These are phyloP conservation scores for Drosophila equinoxialis DNA, from an alignment of 1,140 invertebrate species.

Conservation along the genomic window DNA sequence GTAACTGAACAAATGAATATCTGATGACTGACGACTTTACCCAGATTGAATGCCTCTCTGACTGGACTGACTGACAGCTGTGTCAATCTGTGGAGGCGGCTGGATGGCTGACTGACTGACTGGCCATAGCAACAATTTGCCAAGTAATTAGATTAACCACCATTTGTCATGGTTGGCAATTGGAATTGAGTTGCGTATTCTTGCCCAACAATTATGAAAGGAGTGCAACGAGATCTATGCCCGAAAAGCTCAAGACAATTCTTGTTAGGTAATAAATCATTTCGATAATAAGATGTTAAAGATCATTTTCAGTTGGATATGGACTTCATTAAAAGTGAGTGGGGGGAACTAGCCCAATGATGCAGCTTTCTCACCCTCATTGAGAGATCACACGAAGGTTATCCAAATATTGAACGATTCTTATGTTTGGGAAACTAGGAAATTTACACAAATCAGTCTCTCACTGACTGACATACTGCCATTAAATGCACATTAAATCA, in stretches of 20 bases:
- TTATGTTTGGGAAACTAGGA: conserved; percentile 56
- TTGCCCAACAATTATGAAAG: neutral
- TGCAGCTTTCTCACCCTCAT: conserved; percentile 53
- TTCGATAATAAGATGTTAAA: no score
- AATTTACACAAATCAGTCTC: conserved; percentile 66
- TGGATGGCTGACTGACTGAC: neutral
- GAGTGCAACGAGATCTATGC: neutral
- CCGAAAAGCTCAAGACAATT: neutral
- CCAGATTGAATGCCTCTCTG: neutral
- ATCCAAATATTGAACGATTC: conserved; percentile 61
- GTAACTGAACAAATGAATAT: conserved; percentile 8
- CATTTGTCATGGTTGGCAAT: neutral
- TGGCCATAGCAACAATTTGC: conserved; percentile 3
- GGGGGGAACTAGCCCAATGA: neutral
- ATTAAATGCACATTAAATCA: conserved; percentile 47
- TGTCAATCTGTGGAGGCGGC: neutral
- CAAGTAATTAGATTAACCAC: conserved; percentile 2
- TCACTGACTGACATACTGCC: conserved; percentile 34
- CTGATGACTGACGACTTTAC: conserved; percentile 10
- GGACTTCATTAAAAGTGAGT: no score
- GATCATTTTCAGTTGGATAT: no score
- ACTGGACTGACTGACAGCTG: neutral
- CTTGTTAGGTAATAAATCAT: no score
- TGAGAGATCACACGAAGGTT: conserved; percentile 53
- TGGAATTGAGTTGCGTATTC: neutral